Percentiles rank a stretch among this genome's conserved stretches.
phyloP scores from a whole-genome alignment of 2,888 invertebrate species.

The Syrphus vitripennis region DNA sequence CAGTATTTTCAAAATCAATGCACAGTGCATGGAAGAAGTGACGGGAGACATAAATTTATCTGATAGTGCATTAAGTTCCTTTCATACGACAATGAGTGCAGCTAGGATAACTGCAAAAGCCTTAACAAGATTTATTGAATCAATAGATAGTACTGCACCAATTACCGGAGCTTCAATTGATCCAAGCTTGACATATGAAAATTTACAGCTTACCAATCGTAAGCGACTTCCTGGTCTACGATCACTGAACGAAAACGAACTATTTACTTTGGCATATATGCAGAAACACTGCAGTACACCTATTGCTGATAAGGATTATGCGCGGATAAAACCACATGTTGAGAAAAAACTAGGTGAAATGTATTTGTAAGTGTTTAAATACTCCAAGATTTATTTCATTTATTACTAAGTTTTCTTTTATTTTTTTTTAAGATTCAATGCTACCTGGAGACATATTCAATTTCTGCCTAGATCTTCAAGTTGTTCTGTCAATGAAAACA shows the following conservation, averaged over 20 bases:
- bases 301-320: constrained; percentile 79
- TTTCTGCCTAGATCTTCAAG: constrained; percentile 78
- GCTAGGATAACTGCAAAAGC: constrained; percentile 78
- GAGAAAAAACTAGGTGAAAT: constrained; percentile 78
- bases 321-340: constrained; percentile 79
- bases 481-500: constrained; percentile 76
- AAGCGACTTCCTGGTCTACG: constrained; percentile 78
- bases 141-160: constrained; percentile 77
- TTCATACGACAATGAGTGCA: constrained; percentile 78
- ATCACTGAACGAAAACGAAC: constrained; percentile 78
- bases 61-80: constrained; percentile 75
- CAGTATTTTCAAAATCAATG: constrained; percentile 75
- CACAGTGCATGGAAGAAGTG: constrained; percentile 74
- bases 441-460: constrained; percentile 80
- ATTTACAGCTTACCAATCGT: constrained; percentile 76
- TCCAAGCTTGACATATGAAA: constrained; percentile 77
- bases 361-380: constrained; percentile 76
- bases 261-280: constrained; percentile 79
- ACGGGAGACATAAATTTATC: constrained; percentile 74
- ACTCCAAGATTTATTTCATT: background rate
- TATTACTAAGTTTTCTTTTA: background rate
- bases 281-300: constrained; percentile 80
- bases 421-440: constrained; percentile 76
- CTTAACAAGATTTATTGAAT: constrained; percentile 76
- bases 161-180: constrained; percentile 78